phyloP scores from a whole-genome alignment of 1,140 invertebrate species.

The Drosophila pruinosa region DNA sequence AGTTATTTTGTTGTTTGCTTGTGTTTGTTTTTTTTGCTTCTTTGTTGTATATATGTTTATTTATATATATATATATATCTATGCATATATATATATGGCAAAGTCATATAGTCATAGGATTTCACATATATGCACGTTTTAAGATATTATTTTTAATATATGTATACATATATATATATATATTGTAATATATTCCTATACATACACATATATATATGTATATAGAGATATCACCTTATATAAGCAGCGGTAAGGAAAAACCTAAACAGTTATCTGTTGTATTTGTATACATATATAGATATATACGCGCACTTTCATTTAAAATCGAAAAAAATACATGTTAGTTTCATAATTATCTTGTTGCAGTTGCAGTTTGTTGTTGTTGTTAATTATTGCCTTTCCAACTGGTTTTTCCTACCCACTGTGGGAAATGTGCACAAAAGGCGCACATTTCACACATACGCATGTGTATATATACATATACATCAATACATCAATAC shows the following conservation, averaged over 20 bases:
- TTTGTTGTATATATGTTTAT: not conserved
- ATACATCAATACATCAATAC: conserved; percentile 34
- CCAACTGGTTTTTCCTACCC: conserved; percentile 31
- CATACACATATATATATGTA: conserved; percentile 47
- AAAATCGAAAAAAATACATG: conserved; percentile 28
- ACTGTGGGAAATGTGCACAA: conserved; percentile 52
- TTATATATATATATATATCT: not conserved
- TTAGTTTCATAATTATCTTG: conserved; percentile 4
- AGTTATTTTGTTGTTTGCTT: not conserved
- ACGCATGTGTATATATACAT: conserved; percentile 14
- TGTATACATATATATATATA: conserved; percentile 25
- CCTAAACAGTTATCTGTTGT: conserved; percentile 62
- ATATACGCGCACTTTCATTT: not conserved
- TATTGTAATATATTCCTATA: no score
- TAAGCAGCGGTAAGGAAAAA: conserved; percentile 77
- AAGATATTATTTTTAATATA: conserved; percentile 59
- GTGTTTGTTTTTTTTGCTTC: conserved; percentile 2
- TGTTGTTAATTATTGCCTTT: conserved; percentile 65
- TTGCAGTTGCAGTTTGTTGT: conserved; percentile 31
- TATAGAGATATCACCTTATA: conserved; percentile 77
- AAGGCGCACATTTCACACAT: conserved; percentile 49
- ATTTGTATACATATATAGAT: conserved; percentile 18
- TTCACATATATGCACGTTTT: conserved; percentile 71
- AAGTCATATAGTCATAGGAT: conserved; percentile 77
- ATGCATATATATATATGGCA: conserved; percentile 53